Evolutionary conservation across 2,797 vertebrate genomes (phyloP).

Genomic region (Mustela erminea): DNA sequence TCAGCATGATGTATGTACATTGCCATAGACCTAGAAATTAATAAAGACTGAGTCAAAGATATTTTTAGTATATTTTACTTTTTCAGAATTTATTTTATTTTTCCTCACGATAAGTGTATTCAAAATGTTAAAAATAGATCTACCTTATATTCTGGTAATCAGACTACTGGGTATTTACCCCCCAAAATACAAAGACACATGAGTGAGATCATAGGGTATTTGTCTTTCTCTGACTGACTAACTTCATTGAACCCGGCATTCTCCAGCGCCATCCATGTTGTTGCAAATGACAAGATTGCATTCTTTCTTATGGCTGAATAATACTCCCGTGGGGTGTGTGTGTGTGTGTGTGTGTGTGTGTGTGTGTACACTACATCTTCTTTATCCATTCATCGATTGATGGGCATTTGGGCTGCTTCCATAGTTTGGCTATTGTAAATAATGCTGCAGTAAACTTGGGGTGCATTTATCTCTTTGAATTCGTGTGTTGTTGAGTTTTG

Average conservation of each 20-base stretch:
- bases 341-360: background rate
- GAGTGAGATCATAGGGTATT: background rate
- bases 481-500: background rate
- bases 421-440: no score
- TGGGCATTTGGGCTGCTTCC: no score
- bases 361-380: no score
- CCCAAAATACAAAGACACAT: no score
- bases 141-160: no score
- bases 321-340: background rate
- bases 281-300: background rate
- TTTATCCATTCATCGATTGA: no score
- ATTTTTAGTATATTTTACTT: background rate
- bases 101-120: background rate
- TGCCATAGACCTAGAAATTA: background rate
- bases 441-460: no score
- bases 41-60: background rate
- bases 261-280: background rate
- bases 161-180: no score
- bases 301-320: background rate
- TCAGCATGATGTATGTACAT: background rate
- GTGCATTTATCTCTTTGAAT: no score
- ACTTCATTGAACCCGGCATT: background rate
- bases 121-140: no score
- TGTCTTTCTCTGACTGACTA: background rate
- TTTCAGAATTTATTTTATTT: background rate